Evolutionary conservation across 2,113 vertebrate genomes (phyloP).

Genomic region (Nerophis ophidion): DNA sequence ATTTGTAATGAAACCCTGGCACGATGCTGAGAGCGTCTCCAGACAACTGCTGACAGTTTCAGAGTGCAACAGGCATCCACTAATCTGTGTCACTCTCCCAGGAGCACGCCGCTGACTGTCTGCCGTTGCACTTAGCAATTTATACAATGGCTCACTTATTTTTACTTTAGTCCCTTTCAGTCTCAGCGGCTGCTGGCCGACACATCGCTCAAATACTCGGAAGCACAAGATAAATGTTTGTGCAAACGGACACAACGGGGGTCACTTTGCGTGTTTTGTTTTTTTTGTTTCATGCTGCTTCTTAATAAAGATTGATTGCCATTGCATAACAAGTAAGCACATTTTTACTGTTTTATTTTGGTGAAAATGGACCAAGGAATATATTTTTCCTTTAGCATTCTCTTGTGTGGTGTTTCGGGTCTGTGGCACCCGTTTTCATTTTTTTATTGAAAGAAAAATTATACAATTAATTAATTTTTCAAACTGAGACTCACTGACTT

Average conservation of each 20-base stretch:
- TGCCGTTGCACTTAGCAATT: constrained; percentile 19
- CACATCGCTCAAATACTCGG: constrained; percentile 1
- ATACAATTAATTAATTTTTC: too few relatives aligned
- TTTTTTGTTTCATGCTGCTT: not conserved
- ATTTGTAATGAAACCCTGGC: not conserved
- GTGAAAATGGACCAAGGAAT: not conserved
- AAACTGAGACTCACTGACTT: too few relatives aligned
- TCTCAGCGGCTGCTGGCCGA: constrained; percentile 1
- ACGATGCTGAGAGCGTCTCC: not conserved
- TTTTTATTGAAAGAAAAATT: too few relatives aligned
- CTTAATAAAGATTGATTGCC: too few relatives aligned
- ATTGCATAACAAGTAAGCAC: not conserved
- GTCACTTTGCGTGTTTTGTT: not conserved
- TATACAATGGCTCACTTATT: constrained; percentile 4
- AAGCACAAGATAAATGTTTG: not conserved
- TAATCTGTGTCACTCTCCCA: constrained; percentile 38
- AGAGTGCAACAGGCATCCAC: not conserved
- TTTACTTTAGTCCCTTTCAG: constrained; percentile 14
- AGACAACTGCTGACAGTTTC: constrained; percentile 1
- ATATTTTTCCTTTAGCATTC: not conserved
- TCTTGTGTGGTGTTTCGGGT: too few relatives aligned
- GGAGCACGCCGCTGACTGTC: constrained; percentile 7
- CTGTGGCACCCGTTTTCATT: too few relatives aligned
- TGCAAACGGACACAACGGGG: not conserved
- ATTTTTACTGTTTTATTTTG: not conserved